Evolutionary conservation across 1,140 invertebrate genomes (phyloP).

Genomic region (Temnothorax longispinosus): DNA sequence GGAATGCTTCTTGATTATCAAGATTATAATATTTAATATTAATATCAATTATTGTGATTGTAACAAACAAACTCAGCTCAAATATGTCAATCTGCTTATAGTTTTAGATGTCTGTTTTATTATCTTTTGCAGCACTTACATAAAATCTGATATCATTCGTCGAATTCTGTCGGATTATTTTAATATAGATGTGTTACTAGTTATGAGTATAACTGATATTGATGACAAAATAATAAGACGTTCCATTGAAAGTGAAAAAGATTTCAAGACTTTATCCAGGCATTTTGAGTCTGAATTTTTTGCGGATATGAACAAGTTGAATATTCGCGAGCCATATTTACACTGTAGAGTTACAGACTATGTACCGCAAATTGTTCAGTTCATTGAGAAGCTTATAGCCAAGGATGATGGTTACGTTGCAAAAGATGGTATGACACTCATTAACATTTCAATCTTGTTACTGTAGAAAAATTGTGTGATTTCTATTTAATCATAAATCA

Average conservation of each 20-base stretch:
- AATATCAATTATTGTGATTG: background rate
- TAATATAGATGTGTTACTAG: conserved; percentile 91
- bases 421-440: conserved; percentile 85
- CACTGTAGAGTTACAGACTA: conserved; percentile 92
- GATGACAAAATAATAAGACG: conserved; percentile 97
- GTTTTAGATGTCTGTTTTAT: conserved; percentile 16
- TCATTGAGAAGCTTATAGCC: conserved; percentile 90
- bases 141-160: conserved; percentile 94
- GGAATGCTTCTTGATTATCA: background rate
- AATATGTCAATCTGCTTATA: background rate
- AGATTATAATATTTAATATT: background rate
- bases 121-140: conserved; percentile 89
- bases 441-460: background rate
- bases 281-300: conserved; percentile 94
- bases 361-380: conserved; percentile 91
- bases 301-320: conserved; percentile 91
- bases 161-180: conserved; percentile 93
- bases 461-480: background rate
- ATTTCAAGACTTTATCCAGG: conserved; percentile 88
- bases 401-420: conserved; percentile 90
- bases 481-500: background rate
- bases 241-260: conserved; percentile 86
- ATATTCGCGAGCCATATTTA: conserved; percentile 90
- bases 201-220: conserved; percentile 97
- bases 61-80: background rate